Percentiles rank a stretch among this genome's conserved stretches.
Evolutionary conservation across 2,113 vertebrate species (phyloP).

Genomic region (Empidonax traillii): DNA sequence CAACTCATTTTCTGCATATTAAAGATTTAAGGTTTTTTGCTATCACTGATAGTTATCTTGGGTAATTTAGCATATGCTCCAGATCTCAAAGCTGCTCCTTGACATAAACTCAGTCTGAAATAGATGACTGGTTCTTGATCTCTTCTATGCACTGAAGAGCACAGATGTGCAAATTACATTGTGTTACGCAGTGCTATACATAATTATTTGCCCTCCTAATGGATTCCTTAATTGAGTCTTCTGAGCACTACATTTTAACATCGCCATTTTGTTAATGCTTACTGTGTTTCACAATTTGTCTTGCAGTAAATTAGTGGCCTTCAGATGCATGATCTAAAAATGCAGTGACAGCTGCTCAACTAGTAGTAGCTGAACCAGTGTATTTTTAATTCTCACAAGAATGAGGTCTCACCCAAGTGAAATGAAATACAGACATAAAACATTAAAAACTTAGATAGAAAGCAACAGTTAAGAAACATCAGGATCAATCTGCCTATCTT

Average conservation of each 20-base stretch:
- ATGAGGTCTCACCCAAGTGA: not conserved
- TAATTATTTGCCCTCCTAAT: not conserved
- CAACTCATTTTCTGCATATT: not conserved
- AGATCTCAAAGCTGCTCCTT: not conserved
- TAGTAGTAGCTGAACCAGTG: not conserved
- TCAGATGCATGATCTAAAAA: not conserved
- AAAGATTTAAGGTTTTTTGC: not conserved
- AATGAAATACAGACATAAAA: not conserved
- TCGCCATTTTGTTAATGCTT: not conserved
- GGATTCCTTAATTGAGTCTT: not conserved
- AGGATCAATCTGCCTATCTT: not conserved
- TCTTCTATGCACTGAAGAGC: not conserved
- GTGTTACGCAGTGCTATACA: not conserved
- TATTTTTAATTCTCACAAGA: not conserved
- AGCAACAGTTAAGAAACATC: not conserved
- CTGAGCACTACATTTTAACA: not conserved
- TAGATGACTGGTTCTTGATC: not conserved
- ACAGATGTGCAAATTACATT: not conserved
- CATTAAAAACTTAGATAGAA: not conserved
- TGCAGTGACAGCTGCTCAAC: not conserved
- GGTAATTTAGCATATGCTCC: not conserved
- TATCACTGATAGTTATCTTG: not conserved
- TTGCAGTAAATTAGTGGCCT: not conserved
- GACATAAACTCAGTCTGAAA: slow-evolving; percentile 30
- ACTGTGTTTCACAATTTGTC: not conserved